These are phyloP conservation scores for Micromesistius poutassou DNA, from an alignment of 2,797 vertebrate species.

Conservation along the genomic window DNA sequence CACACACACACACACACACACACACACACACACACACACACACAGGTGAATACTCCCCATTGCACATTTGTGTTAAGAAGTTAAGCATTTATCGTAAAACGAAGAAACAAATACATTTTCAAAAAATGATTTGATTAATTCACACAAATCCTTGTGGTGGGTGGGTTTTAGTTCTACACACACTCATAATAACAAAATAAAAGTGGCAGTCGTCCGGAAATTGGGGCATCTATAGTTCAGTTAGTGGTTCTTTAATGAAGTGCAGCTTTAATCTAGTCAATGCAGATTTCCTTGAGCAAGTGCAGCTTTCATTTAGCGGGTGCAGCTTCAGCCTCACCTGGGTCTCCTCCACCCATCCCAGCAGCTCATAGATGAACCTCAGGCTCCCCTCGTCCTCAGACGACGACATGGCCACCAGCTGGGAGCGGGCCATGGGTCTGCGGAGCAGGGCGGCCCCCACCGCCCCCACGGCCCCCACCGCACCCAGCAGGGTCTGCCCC, in stretches of 20 bases:
- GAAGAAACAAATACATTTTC: background rate
- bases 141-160: background rate
- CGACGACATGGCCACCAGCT: slow-evolving; percentile 91
- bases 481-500: slow-evolving; percentile 74
- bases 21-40: too few species aligned
- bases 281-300: background rate
- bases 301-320: background rate
- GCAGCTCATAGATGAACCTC: slow-evolving; percentile 94
- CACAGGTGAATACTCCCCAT: too few species aligned
- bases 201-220: background rate
- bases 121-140: background rate
- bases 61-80: background rate
- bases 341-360: slow-evolving; percentile 97
- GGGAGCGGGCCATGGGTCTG: slow-evolving; percentile 84
- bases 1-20: too few species aligned
- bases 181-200: background rate
- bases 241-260: background rate
- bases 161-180: background rate
- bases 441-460: slow-evolving; percentile 83
- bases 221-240: background rate
- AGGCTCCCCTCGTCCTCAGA: slow-evolving; percentile 95
- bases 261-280: background rate
- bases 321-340: slow-evolving; percentile 74
- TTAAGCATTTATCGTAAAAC: background rate
- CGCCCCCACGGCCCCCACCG: slow-evolving; percentile 61